Base-by-base conservation (phyloP, 92 coral and sea anemone species). In the Paragorgia papillata region DNA sequence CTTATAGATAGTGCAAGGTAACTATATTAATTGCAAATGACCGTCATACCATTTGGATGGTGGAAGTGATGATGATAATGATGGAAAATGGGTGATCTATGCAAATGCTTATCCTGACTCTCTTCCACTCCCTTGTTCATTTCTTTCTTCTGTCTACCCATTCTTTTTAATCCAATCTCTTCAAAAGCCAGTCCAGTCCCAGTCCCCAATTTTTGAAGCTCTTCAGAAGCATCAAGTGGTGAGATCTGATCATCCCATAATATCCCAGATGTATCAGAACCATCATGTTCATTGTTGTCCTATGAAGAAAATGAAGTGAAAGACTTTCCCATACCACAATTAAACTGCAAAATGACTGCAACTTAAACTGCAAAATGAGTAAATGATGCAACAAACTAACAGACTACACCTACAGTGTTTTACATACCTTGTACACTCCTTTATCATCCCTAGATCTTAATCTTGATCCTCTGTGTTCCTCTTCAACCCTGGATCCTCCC, bases 21-120 rank as follows among this genome's bases (percentile, higher is more conserved):
- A n/a, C n/a, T n/a, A n/a, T n/a, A n/a, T n/a, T n/a, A n/a, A n/a
- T n/a, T n/a, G n/a, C n/a, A n/a, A n/a, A n/a, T n/a, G n/a, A n/a
- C n/a, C n/a, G 12, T 46, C 69, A 21, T 66, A 65, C 75, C 65
- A 35, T 70, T 22, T 22, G 91, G 83, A 66, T 94, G 98, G 62
- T 94, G 98, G 65, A 80, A 94, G 75, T 94, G 98, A 84, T 94
- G 98, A 66, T 94, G 96, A 62, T 94, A 92, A 79, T 94, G 98
- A 76, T 88, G 98, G 21, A 85, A 69, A 9, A 93, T 80, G 8
- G 97, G 96, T 21, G 96, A 85, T 29, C 90, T 92, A 83, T 91
- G 88, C 31, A 81, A 62, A 49, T 59, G 41, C 12, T 59, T 65
- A 9, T 73, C 80, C 2, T 64, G 58, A 49, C 57, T 58, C 65